A percentile compares a stretch with the other conserved stretches of the same genome.
These are phyloP conservation scores for Nettapus auritus DNA, from an alignment of 2,113 vertebrate genomes.

Conservation along the genomic window DNA sequence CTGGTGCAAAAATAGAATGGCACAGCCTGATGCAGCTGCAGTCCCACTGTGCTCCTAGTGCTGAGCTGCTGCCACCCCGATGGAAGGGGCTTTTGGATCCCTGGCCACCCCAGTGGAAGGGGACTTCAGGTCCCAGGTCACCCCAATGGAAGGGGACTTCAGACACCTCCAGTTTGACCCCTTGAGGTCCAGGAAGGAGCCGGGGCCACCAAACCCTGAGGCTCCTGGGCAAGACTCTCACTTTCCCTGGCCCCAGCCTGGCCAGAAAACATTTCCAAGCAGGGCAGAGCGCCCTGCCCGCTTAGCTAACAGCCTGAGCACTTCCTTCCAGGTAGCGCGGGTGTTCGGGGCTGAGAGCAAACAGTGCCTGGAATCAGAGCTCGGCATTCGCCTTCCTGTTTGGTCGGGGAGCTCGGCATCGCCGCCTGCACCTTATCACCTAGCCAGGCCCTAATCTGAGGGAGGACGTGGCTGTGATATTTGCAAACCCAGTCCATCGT, in stretches of 20 bases:
- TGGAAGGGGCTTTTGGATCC: too few relatives aligned
- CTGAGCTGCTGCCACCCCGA: too few relatives aligned
- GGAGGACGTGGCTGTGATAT: not conserved
- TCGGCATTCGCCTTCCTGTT: not conserved
- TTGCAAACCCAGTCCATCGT: rapidly evolving
- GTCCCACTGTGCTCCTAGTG: too few relatives aligned
- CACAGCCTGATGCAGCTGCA: too few relatives aligned
- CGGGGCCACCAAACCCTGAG: too few relatives aligned
- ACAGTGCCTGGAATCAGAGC: not conserved
- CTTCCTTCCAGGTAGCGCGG: not conserved
- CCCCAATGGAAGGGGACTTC: too few relatives aligned
- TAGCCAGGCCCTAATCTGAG: rapidly evolving
- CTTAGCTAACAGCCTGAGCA: rapidly evolving
- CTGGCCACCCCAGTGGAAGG: too few relatives aligned
- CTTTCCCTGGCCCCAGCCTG: not conserved
- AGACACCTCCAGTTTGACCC: too few relatives aligned
- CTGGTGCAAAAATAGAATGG: too few relatives aligned
- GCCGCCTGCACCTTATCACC: rapidly evolving
- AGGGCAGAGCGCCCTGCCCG: rapidly evolving
- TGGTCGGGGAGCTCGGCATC: not conserved
- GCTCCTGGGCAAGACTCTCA: rapidly evolving
- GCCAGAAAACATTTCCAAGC: not conserved
- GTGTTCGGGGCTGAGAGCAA: not conserved
- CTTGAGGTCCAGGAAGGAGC: too few relatives aligned
- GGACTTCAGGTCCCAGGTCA: too few relatives aligned